phyloP scores from a whole-genome alignment of 2,797 vertebrate genomes.

The Liparis tanakae region DNA sequence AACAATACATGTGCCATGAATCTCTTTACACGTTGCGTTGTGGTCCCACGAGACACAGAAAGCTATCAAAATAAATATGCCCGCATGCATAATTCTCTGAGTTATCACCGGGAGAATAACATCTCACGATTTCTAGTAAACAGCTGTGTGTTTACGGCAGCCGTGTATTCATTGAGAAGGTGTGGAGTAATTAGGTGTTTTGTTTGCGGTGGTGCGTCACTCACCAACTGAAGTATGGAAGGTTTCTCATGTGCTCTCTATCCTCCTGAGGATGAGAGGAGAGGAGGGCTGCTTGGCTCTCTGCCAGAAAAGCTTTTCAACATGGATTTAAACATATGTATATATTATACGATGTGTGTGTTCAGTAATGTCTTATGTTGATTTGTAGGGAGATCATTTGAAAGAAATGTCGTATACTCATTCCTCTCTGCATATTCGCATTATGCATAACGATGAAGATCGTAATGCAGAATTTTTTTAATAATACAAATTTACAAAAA shows the following conservation, averaged over 20 bases:
- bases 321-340: not conserved
- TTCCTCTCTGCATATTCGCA: constrained; percentile 19
- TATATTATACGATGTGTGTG: not conserved
- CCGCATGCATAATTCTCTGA: too few relatives aligned
- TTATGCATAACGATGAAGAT: too few relatives aligned
- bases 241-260: constrained; percentile 24
- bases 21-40: too few relatives aligned
- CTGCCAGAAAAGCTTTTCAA: constrained; percentile 10
- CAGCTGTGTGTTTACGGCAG: too few relatives aligned
- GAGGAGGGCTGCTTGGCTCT: constrained; percentile 24
- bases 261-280: constrained; percentile 18
- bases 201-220: constrained; percentile 20
- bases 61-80: too few relatives aligned
- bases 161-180: too few relatives aligned
- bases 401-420: constrained; percentile 13
- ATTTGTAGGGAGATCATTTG: constrained; percentile 13
- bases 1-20: too few relatives aligned
- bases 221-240: constrained; percentile 25
- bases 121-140: too few relatives aligned
- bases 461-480: constrained; percentile 5
- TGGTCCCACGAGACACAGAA: too few relatives aligned
- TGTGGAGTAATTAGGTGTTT: constrained; percentile 19
- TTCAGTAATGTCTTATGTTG: not conserved
- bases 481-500: not conserved
- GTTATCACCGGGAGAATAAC: too few relatives aligned